Evolutionary conservation across 2,888 invertebrate species (phyloP).

Genomic region (Lordiphosa andalusiaca): DNA sequence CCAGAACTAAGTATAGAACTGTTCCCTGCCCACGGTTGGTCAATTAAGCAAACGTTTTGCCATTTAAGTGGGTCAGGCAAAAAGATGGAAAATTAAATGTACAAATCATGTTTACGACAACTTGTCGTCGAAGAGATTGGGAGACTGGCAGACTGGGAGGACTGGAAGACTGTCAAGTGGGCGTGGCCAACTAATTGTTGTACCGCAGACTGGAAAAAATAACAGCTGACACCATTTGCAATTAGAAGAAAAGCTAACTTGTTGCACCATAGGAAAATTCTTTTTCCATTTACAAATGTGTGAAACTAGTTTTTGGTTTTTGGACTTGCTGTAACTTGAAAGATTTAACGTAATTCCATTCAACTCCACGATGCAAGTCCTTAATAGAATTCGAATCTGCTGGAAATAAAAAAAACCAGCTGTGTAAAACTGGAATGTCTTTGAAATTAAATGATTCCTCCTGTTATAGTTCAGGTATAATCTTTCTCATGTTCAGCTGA

Average conservation of each 20-base stretch:
- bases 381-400: too few relatives aligned
- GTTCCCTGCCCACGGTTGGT: conserved; percentile 55
- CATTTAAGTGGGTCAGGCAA: conserved; percentile 38
- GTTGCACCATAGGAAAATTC: too few relatives aligned
- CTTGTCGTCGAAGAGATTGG: conserved; percentile 49
- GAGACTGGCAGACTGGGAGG: background rate
- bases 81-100: conserved; percentile 65
- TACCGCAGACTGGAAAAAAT: background rate
- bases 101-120: conserved; percentile 69
- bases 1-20: conserved; percentile 22
- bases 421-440: conserved; percentile 4
- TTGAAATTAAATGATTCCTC: conserved; percentile 38
- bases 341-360: too few relatives aligned
- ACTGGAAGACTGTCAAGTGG: conserved; percentile 35
- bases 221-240: too few relatives aligned
- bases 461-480: conserved; percentile 27
- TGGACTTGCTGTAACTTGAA: too few relatives aligned
- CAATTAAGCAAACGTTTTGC: conserved; percentile 57
- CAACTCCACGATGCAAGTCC: too few relatives aligned
- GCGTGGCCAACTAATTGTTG: conserved; percentile 67
- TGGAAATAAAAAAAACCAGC: too few relatives aligned
- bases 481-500: conserved; percentile 23
- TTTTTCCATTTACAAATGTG: background rate
- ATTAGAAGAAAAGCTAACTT: too few relatives aligned
- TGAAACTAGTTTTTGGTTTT: background rate